These are phyloP conservation scores for Helostoma temminkii DNA, from an alignment of 2,797 vertebrate species.

Conservation along the genomic window DNA sequence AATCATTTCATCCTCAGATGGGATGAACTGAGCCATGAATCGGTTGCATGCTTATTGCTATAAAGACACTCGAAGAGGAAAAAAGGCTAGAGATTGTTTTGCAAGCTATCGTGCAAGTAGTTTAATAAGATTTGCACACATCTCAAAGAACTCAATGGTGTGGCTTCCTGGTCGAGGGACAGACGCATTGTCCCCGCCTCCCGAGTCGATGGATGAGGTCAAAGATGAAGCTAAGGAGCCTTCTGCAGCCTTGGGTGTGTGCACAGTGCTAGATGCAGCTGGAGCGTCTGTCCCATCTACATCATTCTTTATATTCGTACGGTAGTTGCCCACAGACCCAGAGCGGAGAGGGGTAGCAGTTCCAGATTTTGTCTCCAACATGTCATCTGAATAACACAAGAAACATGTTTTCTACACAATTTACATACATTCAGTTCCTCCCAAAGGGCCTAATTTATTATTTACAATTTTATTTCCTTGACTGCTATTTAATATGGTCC, in stretches of 20 bases:
- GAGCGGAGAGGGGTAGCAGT: conserved; percentile 94
- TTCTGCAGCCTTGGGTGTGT: conserved; percentile 86
- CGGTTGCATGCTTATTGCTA: conserved; percentile 98
- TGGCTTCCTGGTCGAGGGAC: conserved; percentile 95
- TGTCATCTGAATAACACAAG: conserved; percentile 87
- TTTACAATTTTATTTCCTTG: too few species aligned
- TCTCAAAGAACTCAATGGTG: conserved; percentile 99
- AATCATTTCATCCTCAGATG: conserved; percentile 85
- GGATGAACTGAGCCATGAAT: conserved; percentile 91
- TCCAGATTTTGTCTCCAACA: conserved; percentile 93
- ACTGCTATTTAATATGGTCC: too few species aligned
- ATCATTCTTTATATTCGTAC: conserved; percentile 90
- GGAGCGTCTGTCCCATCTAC: conserved; percentile 82
- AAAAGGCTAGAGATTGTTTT: conserved; percentile 82
- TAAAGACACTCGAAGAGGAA: conserved; percentile 90
- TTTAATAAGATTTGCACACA: conserved; percentile 99
- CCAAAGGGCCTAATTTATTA: too few species aligned
- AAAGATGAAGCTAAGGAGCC: conserved; percentile 92
- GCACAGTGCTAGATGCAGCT: conserved; percentile 65
- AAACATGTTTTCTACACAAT: conserved; percentile 18
- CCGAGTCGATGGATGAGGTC: conserved; percentile 93
- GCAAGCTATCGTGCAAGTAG: conserved; percentile 96
- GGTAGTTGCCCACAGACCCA: conserved; percentile 92
- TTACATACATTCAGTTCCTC: not conserved
- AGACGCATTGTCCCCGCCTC: conserved; percentile 74